Percentiles rank a stretch among this genome's conserved stretches.
Evolutionary conservation across 1,140 invertebrate species (phyloP).

Genomic region (Aradophagus sp.): DNA sequence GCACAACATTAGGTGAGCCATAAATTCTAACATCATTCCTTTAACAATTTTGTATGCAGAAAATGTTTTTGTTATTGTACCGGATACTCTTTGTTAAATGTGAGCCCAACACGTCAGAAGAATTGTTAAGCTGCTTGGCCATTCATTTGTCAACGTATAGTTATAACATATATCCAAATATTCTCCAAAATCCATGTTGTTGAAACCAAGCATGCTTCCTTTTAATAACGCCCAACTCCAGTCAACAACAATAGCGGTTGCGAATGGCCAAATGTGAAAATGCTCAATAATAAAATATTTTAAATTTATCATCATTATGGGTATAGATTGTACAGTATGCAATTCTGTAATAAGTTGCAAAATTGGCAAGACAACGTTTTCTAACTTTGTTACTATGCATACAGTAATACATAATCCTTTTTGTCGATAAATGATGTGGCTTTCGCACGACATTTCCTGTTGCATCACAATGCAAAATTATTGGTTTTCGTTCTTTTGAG

Average conservation of each 20-base stretch:
- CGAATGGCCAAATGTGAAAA: slow-evolving; percentile 26
- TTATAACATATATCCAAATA: slow-evolving; percentile 10
- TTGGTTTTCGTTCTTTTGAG: neutral
- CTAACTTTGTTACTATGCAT: slow-evolving; percentile 16
- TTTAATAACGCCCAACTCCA: slow-evolving; percentile 40
- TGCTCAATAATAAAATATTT: slow-evolving; percentile 19
- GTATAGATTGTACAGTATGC: slow-evolving; percentile 18
- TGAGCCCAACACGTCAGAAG: slow-evolving; percentile 36
- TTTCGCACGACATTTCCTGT: slow-evolving; percentile 37
- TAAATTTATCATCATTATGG: slow-evolving; percentile 16
- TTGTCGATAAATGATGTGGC: slow-evolving; percentile 15
- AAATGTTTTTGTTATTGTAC: slow-evolving; percentile 7
- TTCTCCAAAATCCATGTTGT: slow-evolving; percentile 1
- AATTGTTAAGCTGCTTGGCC: slow-evolving; percentile 4
- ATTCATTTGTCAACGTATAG: neutral
- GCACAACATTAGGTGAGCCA: slow-evolving; percentile 33
- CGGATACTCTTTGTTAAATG: slow-evolving; percentile 20
- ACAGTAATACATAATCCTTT: slow-evolving; percentile 46
- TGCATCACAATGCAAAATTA: slow-evolving; percentile 45
- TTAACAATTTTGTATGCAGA: neutral
- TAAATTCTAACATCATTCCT: slow-evolving; percentile 21
- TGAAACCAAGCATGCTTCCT: slow-evolving; percentile 17
- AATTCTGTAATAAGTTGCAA: slow-evolving; percentile 15
- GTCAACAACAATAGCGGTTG: slow-evolving; percentile 24
- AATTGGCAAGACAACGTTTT: slow-evolving; percentile 7